A percentile compares a stretch with the other conserved stretches of the same genome.
phyloP scores from a whole-genome alignment of 2,888 invertebrate genomes.

The Drosophila ustulata region DNA sequence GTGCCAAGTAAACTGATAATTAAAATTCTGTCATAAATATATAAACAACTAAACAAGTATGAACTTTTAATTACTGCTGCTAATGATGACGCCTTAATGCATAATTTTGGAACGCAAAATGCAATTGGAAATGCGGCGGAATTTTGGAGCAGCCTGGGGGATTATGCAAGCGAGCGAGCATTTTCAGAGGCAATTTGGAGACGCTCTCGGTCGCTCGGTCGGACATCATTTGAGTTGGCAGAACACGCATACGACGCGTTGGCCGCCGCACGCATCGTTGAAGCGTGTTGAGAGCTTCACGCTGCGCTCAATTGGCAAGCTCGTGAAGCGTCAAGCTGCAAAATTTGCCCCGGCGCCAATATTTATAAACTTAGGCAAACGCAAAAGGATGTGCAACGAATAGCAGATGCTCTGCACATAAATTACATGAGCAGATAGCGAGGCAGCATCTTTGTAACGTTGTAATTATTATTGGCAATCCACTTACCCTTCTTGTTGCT shows the following conservation, averaged over 20 bases:
- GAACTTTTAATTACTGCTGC: too few species aligned
- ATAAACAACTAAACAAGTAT: too few species aligned
- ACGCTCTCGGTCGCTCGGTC: slow-evolving; percentile 13
- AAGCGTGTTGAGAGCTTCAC: slow-evolving; percentile 76
- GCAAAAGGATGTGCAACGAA: background rate
- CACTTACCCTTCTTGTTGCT: slow-evolving; percentile 77
- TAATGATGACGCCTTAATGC: background rate
- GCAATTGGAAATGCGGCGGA: background rate
- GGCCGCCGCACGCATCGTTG: slow-evolving; percentile 69
- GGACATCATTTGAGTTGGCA: slow-evolving; percentile 68
- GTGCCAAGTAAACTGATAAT: too few species aligned
- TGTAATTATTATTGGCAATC: background rate
- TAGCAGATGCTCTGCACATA: background rate
- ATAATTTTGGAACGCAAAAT: background rate
- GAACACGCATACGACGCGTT: slow-evolving; percentile 74
- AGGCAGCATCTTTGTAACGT: too few species aligned
- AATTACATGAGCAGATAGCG: background rate
- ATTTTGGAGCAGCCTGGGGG: background rate
- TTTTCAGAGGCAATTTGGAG: slow-evolving; percentile 17
- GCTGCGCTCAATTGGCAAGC: slow-evolving; percentile 75
- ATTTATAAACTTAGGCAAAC: slow-evolving; percentile 5
- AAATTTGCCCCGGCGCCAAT: slow-evolving; percentile 50
- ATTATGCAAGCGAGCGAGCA: too few species aligned
- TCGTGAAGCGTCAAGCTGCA: slow-evolving; percentile 66
- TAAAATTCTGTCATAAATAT: too few species aligned